Evolutionary conservation across 2,113 vertebrate species (phyloP), one percentile per base, ranked within the genome.

Genomic region (Amphilophus citrinellus): DNA sequence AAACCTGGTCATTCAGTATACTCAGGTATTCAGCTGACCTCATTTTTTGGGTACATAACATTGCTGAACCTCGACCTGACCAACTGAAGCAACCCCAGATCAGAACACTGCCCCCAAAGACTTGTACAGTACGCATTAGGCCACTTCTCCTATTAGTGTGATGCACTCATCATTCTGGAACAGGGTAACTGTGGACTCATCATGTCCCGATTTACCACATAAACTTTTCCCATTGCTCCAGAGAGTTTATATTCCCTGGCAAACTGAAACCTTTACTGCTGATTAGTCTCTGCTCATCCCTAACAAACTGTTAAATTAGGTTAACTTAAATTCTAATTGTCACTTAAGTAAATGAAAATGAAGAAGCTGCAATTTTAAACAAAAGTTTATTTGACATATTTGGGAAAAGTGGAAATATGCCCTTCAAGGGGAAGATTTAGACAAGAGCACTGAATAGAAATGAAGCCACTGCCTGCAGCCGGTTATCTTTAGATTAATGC

Each of bases 401-500:
- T 77, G 17, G 71, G 44, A 80, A 77, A 5, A 30, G 18, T 56
- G 27, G 6, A n/a, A 0, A 73, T 73, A n/a, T 35, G 18, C 18
- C 0, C 53, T 53, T 73, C 66, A 73, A 53, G 2, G 7, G 17
- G 0, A n/a, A 3, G 24, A 73, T 56, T 73, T 35, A 71, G 24
- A 50, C 15, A 71, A 50, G 65, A 50, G 20, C 42, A 50, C 24
- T 71, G 24, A 10, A 1, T 0, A 0, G 7, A 20, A 32, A 32
- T 32, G 15, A 0, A 71, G 66, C 66, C 6, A 1, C 10, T 53
- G 58, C 10, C 58, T 44, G 14, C 10, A 76, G 6, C 15, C 7
- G 4, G 53, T 83, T 82, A 32, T 73, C 27, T 56, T 73, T n/a
- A 78, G 57, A 50, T 87, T 87, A 79, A 30, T 61, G 44, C 47